Base-by-base conservation (phyloP, 2,113 vertebrate species). In the Orcinus orca region DNA sequence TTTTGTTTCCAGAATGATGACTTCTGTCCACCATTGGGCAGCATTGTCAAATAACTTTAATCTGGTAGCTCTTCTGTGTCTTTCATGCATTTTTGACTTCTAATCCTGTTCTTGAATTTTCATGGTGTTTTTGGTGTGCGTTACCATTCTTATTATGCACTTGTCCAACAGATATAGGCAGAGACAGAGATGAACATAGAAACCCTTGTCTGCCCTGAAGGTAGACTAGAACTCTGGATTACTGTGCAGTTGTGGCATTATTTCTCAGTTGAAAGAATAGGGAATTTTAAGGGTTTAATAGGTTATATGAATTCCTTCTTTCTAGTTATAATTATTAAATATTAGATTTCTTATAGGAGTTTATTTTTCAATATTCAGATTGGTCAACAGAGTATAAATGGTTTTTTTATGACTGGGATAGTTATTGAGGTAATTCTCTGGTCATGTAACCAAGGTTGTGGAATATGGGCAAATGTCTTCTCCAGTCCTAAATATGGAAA, bases 81-180 rank as follows among this genome's bases (percentile, higher is more conserved):
- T 18, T 95, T 50, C 53, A 47, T 93, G 23, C n/a, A 6, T 76
- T 84, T 70, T 62, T 89, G 21, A 65, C 44, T 82, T 95, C 41
- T 90, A 67, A 47, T 93, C 38, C 73, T 84, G 36, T 12, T 96
- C 88, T 96, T 90, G 74, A 95, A 62, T 92, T 87, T 95, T 84
- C 65, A 15, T 96, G 87, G n/a, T 96, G 6, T 26, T 38, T 93
- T 23, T 97, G 65, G 23, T 97, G 17, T 95, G 3, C 8, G 12
- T 93, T 94, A 17, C 53, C 41, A 60, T 85, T 97, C 67, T 84
- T 80, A 60, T 15, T 81, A 2, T 81, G 67, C 47, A 53, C 9
- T 33, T 93, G 26, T 31, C 55, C 53, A 82, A 33, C 55, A 50
- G 55, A 50, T 60, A 79, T 15, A 77, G 41, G 58, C 29, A 89